phyloP scores from a whole-genome alignment of 2,888 invertebrate genomes.

The Tillus elongatus region DNA sequence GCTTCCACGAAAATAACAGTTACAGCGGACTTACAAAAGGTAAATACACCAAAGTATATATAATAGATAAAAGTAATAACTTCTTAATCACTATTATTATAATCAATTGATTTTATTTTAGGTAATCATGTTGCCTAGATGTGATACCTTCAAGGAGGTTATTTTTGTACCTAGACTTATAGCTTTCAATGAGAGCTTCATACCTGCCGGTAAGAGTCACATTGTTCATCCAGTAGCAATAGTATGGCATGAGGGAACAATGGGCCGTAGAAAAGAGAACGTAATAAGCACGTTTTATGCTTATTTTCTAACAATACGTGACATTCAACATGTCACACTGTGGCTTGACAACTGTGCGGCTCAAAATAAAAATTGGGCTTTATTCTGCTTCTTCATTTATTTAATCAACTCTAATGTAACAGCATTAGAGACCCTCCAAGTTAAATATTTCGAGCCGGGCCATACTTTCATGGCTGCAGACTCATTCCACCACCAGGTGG shows the following conservation, averaged over 20 bases:
- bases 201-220: constrained; percentile 13
- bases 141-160: constrained; percentile 20
- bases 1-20: constrained; percentile 1
- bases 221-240: constrained; percentile 13
- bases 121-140: constrained; percentile 19
- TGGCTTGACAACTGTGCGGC: constrained; percentile 21
- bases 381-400: constrained; percentile 16
- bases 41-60: not conserved
- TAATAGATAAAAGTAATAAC: not conserved
- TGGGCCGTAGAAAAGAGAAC: constrained; percentile 15
- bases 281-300: constrained; percentile 18
- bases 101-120: constrained; percentile 9
- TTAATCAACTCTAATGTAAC: constrained; percentile 14
- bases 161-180: constrained; percentile 18
- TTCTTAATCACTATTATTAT: not conserved
- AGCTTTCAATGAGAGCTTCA: constrained; percentile 17
- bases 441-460: constrained; percentile 24
- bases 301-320: constrained; percentile 18
- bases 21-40: constrained; percentile 3
- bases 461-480: constrained; percentile 32
- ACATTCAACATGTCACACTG: constrained; percentile 17
- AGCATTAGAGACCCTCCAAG: constrained; percentile 8
- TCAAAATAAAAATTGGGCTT: constrained; percentile 20
- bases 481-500: constrained; percentile 29
- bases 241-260: constrained; percentile 18